Percentiles rank a stretch among this genome's conserved stretches.
Evolutionary conservation across 2,888 invertebrate genomes (phyloP).

Genomic region (Lobophora halterata): DNA sequence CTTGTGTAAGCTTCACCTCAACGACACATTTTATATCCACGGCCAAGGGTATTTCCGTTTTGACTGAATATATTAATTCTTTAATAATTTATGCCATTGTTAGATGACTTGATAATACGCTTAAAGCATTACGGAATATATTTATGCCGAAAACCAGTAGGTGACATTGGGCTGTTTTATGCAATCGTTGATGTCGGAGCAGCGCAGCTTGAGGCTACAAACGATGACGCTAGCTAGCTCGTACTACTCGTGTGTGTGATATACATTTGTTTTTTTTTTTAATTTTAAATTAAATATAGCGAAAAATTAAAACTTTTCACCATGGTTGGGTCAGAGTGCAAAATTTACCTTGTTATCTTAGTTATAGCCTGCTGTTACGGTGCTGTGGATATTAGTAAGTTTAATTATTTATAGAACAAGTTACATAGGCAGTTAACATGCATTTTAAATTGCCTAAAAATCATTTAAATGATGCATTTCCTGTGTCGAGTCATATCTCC

Average conservation of each 20-base stretch:
- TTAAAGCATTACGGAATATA: conserved; percentile 30
- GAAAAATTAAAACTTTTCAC: background rate
- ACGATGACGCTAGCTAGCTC: conserved; percentile 34
- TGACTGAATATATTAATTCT: conserved; percentile 9
- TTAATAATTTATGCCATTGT: conserved; percentile 19
- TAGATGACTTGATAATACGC: conserved; percentile 21
- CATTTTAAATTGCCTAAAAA: too few species aligned
- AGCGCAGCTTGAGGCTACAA: conserved; percentile 31
- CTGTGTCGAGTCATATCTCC: too few species aligned
- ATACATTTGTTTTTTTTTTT: conserved; percentile 3
- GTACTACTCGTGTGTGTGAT: conserved; percentile 32
- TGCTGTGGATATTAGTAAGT: conserved; percentile 58
- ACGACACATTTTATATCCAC: conserved; percentile 8
- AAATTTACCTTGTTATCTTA: conserved; percentile 36
- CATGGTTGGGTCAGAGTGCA: conserved; percentile 21
- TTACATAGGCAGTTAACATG: too few species aligned
- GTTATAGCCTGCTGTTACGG: conserved; percentile 43
- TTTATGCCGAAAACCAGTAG: conserved; percentile 47
- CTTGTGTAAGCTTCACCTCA: conserved; percentile 3
- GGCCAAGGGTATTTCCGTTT: conserved; percentile 15
- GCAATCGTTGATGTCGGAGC: conserved; percentile 43
- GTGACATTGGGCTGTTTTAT: conserved; percentile 58
- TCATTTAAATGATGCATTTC: too few species aligned
- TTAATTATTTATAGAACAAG: conserved; percentile 3
- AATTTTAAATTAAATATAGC: conserved; percentile 2